Conservation (phyloP, 2,888 invertebrate species). For the Volucella inflata region DNA sequence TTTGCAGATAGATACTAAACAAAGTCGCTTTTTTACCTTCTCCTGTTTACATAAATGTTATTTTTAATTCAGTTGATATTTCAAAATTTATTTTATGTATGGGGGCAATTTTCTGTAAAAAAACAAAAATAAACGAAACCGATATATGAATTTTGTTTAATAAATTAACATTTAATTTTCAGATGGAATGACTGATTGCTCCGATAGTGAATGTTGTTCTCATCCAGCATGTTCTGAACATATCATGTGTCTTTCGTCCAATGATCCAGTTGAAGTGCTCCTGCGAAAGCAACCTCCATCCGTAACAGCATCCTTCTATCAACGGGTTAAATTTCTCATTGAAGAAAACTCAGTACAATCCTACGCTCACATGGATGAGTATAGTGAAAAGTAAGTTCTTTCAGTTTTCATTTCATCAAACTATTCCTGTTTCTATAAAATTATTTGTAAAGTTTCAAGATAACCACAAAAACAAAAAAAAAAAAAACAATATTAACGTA, state of each 20-base stretch:
- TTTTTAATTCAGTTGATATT: too few species aligned
- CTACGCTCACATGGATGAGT: conserved; percentile 98
- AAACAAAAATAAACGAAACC: too few species aligned
- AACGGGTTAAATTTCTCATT: conserved; percentile 98
- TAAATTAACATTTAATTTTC: conserved; percentile 76
- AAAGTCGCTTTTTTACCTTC: too few species aligned
- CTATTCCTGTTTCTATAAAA: conserved; percentile 15
- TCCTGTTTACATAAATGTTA: too few species aligned
- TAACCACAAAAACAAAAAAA: conserved; percentile 4
- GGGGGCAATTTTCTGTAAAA: too few species aligned
- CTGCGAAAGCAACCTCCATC: conserved; percentile 98
- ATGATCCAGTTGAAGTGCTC: conserved; percentile 98
- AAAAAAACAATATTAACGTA: conserved; percentile 33
- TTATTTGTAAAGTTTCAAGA: conserved; percentile 27
- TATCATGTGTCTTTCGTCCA: conserved; percentile 97
- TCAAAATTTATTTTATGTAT: too few species aligned
- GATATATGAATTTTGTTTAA: too few species aligned
- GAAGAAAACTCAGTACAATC: conserved; percentile 99
- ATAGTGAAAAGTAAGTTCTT: conserved; percentile 97
- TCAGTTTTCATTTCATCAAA: conserved; percentile 77
- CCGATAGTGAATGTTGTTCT: conserved; percentile 99
- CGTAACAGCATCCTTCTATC: conserved; percentile 98
- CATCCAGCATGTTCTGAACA: conserved; percentile 93
- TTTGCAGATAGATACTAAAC: too few species aligned
- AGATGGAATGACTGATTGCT: conserved; percentile 99